Base-by-base conservation (phyloP, 2,888 invertebrate species). In the Diarsia dahlii region DNA sequence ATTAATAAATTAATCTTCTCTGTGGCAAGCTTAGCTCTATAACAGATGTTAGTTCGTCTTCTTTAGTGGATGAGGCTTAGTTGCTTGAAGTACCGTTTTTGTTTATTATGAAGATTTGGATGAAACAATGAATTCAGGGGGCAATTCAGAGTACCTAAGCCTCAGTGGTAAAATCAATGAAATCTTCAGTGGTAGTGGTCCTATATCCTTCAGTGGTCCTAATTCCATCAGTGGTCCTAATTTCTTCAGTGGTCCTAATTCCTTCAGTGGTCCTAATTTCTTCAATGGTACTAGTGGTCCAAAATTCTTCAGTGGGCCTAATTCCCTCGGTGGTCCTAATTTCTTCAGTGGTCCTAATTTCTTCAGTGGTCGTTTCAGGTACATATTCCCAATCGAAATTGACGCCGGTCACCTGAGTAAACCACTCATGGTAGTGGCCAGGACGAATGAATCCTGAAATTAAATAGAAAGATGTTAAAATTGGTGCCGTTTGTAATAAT, bases 341-440 rank as follows among this genome's bases (percentile, higher is more conserved):
- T 39, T 39, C 39, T 39, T 39, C 39, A 39, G 39, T 39, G 39
- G 39, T 39, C 39, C 39, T 39, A 39, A 39, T 39, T 39, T 39
- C 39, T 39, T 39, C 71, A 28, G 72, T 71, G 5, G 34, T 54
- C 6, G 9, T 1, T n/a, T 74, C 75, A n/a, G 69, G 20, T 18
- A 46, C 60, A 20, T 66, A 48, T 15, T 71, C 68, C 88, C 88
- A 89, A 70, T 89, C 86, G 63, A 91, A 92, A 66, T 89, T 67
- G 20, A 89, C 81, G 1, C 91, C 91, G 9, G 91, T 90, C 34
- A 90, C 67, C 20, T 84, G 46, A 0, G 4, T 2, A 54, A 87
- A 86, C 93, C 93, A 93, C 0, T 78, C 85, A 54, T 87, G 90
- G 81, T 91, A 93, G 73, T 90, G 87, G 0, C 90, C 92, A 2